Evolutionary conservation across 2,113 vertebrate genomes (phyloP), one percentile per base, ranked within the genome.

Genomic region (Pachyramphus minor): DNA sequence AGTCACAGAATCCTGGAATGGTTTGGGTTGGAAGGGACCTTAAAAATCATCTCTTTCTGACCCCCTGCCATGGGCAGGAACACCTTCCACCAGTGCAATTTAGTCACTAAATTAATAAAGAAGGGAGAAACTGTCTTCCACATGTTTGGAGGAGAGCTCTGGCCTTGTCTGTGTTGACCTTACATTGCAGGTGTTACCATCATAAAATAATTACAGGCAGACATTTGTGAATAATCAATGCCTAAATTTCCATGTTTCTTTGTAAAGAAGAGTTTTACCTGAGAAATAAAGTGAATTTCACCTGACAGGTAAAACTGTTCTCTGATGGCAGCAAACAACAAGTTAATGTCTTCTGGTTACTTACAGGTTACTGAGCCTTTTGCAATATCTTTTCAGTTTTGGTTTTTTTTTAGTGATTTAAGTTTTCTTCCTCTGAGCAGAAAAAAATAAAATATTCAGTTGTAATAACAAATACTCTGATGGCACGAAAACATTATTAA

Each of bases 181-280:
- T 39, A 3, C 23, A 18, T 28, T 0, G 0, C 17, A n/a, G 12
- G 17, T 59, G 12, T 4, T 63, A 24, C 42, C 1, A 3, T 41
- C 23, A 59, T 35, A 86, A 95, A 67, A 47, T 27, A 89, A 50
- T 72, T 50, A 28, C 25, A 52, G 50, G 25, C 14, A 28, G 25
- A 52, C 27, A 52, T 52, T 52, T 27, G 50, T 27, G 50, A 52
- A 27, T 28, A 52, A 52, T 52, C 50, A 28, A 16, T 0, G 0
- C 12, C 10, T 16, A 62, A 25, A 33, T 75, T 67, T 63, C 30
- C 1, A 2, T 19, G 12, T 66, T 68, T 41, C 25, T 64, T 75
- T 47, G 37, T 49, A 35, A 63, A 64, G 49, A 74, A 49, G 13
- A 21, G 4, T 75, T 81, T 78, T 91, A 18, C 9, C 25, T 68